Percentiles rank a stretch among this genome's conserved stretches.
Conservation (phyloP, 2,113 vertebrate species). For the Corvus cornix region DNA sequence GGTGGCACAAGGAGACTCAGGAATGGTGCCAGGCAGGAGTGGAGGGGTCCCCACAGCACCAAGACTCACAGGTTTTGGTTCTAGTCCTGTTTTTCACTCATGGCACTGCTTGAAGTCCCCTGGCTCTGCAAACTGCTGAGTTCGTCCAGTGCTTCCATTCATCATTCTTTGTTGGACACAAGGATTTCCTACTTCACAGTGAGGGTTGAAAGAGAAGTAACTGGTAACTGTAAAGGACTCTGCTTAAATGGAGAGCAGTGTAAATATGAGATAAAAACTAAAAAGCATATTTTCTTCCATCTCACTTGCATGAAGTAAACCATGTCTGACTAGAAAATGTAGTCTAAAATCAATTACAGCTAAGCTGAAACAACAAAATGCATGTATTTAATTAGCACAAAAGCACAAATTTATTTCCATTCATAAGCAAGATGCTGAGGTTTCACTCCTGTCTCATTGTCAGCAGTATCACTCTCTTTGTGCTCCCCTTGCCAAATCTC, state of each 20-base stretch:
- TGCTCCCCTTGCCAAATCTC: neutral
- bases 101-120: neutral
- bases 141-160: neutral
- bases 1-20: fast-evolving
- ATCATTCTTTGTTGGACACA: neutral
- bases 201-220: neutral
- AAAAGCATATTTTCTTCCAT: neutral
- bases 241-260: neutral
- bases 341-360: neutral
- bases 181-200: neutral
- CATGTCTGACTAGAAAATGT: neutral
- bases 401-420: neutral
- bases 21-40: neutral
- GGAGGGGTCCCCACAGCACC: neutral
- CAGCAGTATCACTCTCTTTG: neutral
- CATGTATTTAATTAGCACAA: neutral
- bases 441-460: neutral
- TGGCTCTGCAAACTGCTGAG: neutral
- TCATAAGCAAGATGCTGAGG: neutral
- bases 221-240: neutral
- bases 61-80: neutral
- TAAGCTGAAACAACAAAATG: neutral
- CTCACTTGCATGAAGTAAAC: neutral
- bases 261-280: neutral
- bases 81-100: neutral